phyloP scores from a whole-genome alignment of 2,888 invertebrate genomes.

The Lottia gigantea region DNA sequence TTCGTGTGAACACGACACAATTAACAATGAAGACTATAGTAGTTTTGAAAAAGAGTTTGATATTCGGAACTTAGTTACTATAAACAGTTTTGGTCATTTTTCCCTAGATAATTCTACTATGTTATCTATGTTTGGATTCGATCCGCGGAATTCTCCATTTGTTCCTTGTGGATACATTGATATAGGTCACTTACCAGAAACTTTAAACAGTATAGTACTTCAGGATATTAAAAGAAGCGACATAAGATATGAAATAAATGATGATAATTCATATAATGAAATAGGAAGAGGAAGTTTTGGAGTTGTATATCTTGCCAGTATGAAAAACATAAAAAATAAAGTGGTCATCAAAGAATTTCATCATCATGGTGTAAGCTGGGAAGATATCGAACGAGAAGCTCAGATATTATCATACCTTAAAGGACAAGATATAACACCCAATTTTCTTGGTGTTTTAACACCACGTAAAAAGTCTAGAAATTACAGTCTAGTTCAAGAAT shows the following conservation, averaged over 20 bases:
- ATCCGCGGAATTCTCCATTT: neutral
- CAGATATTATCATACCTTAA: constrained; percentile 30
- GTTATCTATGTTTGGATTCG: neutral
- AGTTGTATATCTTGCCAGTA: constrained; percentile 26
- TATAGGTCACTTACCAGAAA: neutral
- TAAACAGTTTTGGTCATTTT: neutral
- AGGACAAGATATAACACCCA: constrained; percentile 31
- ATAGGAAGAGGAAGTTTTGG: constrained; percentile 33
- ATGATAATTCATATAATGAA: constrained; percentile 30
- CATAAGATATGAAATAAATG: constrained; percentile 24
- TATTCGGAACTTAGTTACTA: neutral
- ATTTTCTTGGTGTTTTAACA: constrained; percentile 29
- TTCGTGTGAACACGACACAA: too few relatives aligned
- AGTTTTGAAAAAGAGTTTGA: neutral
- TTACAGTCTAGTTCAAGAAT: constrained; percentile 33
- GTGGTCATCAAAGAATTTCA: neutral
- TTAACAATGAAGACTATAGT: too few relatives aligned
- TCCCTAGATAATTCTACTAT: neutral
- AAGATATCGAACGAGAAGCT: constrained; percentile 33
- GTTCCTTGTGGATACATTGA: neutral
- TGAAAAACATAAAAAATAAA: neutral
- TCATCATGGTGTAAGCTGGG: constrained; percentile 27
- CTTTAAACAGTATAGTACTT: constrained; percentile 26
- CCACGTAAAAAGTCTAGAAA: constrained; percentile 21
- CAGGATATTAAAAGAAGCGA: constrained; percentile 27